These are phyloP conservation scores for Thermophis baileyi DNA, from an alignment of 2,113 vertebrate genomes.

Conservation along the genomic window DNA sequence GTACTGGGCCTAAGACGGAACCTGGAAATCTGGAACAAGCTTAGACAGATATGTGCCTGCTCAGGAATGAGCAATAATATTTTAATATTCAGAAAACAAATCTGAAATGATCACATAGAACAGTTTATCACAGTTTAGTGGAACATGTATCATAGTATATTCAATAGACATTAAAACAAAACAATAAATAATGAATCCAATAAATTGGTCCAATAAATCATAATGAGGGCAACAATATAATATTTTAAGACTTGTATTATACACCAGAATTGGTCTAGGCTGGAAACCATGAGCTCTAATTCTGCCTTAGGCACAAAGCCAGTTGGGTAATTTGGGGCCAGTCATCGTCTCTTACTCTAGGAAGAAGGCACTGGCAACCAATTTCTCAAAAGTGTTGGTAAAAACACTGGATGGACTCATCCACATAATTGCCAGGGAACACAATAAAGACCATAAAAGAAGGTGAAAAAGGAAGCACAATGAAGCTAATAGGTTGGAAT, in stretches of 20 bases:
- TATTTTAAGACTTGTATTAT: not conserved
- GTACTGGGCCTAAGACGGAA: no score
- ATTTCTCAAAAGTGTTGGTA: not conserved
- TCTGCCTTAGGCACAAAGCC: not conserved
- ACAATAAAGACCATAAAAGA: not conserved
- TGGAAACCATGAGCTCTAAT: not conserved
- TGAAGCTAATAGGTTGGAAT: not conserved
- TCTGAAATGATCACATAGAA: not conserved
- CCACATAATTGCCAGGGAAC: not conserved
- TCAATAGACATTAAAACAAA: not conserved
- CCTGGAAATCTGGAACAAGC: not conserved
- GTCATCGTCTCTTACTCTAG: not conserved
- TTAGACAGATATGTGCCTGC: not conserved
- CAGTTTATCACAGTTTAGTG: not conserved
- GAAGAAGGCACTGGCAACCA: not conserved
- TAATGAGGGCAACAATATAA: not conserved
- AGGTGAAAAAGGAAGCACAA: not conserved
- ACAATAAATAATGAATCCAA: not conserved
- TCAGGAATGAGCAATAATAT: not conserved
- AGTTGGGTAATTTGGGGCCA: not conserved
- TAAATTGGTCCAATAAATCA: not conserved
- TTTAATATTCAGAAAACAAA: not conserved
- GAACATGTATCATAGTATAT: not conserved
- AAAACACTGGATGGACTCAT: not conserved
- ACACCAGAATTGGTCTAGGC: not conserved